A percentile compares a stretch with the other conserved stretches of the same genome.
phyloP scores from a whole-genome alignment of 2,888 invertebrate species.

The Drosophila anomalata region DNA sequence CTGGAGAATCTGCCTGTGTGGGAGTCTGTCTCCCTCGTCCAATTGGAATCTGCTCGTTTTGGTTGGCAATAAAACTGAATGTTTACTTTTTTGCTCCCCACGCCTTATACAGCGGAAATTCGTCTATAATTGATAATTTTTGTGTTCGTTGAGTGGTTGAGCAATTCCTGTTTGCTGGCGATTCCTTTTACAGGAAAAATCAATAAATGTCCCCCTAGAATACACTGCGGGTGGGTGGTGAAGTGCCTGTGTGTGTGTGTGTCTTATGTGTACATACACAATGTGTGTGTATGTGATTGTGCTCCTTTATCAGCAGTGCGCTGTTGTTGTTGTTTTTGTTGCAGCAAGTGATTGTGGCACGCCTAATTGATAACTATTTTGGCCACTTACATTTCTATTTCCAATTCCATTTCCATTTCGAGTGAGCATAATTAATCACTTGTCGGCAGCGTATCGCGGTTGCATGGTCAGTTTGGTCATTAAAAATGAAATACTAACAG shows the following conservation, averaged over 20 bases:
- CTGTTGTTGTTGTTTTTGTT: conserved; percentile 27
- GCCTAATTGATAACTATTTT: conserved; percentile 55
- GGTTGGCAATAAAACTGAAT: conserved; percentile 47
- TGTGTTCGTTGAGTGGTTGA: conserved; percentile 24
- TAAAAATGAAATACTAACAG: conserved; percentile 23
- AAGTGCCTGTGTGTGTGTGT: conserved; percentile 33
- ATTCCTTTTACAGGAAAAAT: conserved; percentile 76
- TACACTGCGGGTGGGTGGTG: conserved; percentile 20
- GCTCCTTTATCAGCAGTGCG: conserved; percentile 63
- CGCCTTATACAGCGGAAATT: conserved; percentile 3
- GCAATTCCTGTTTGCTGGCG: conserved; percentile 34
- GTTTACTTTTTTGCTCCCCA: conserved; percentile 26
- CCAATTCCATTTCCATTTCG: conserved; percentile 42
- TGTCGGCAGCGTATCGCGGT: conserved; percentile 44
- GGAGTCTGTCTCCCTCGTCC: conserved; percentile 52
- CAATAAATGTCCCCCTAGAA: conserved; percentile 71
- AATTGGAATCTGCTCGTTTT: conserved; percentile 65
- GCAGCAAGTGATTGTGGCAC: conserved; percentile 47
- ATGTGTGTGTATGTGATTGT: conserved; percentile 31
- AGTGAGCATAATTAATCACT: conserved; percentile 65
- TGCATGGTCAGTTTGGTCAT: conserved; percentile 42
- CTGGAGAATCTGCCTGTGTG: conserved; percentile 58
- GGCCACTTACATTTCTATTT: conserved; percentile 27
- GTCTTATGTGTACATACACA: conserved; percentile 20
- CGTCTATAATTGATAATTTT: conserved; percentile 37